phyloP scores from a whole-genome alignment of 2,888 invertebrate genomes.

The Seladonia tumulorum region DNA sequence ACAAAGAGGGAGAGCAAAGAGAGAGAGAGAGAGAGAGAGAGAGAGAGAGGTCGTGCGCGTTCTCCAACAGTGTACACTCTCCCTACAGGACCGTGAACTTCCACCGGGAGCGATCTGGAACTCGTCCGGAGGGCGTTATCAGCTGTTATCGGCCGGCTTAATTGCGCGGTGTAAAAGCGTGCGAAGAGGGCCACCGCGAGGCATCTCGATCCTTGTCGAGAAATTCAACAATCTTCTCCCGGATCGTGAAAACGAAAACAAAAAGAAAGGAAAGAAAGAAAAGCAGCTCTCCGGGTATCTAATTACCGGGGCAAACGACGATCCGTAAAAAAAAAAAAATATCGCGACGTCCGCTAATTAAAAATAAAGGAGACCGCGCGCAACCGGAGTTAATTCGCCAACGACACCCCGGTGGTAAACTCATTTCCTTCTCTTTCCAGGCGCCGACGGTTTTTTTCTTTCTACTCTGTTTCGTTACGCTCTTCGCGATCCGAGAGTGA shows the following conservation, averaged over 20 bases:
- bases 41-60: neutral
- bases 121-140: conserved; percentile 30
- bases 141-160: conserved; percentile 34
- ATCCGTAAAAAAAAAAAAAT: neutral
- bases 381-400: neutral
- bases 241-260: conserved; percentile 8
- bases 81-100: conserved; percentile 3
- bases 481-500: too few species aligned
- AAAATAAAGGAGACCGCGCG: neutral
- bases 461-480: too few species aligned
- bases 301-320: neutral
- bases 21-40: neutral
- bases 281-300: neutral
- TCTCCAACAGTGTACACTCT: neutral
- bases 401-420: conserved; percentile 1
- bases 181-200: conserved; percentile 14
- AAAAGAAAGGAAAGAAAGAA: neutral
- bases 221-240: neutral
- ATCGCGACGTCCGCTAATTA: neutral
- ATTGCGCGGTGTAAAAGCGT: conserved; percentile 50
- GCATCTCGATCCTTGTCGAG: conserved; percentile 1
- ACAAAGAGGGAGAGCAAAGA: neutral
- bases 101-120: neutral
- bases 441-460: neutral
- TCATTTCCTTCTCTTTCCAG: neutral